Conservation (phyloP, 2,888 invertebrate genomes). For the Agriotes lineatus region DNA sequence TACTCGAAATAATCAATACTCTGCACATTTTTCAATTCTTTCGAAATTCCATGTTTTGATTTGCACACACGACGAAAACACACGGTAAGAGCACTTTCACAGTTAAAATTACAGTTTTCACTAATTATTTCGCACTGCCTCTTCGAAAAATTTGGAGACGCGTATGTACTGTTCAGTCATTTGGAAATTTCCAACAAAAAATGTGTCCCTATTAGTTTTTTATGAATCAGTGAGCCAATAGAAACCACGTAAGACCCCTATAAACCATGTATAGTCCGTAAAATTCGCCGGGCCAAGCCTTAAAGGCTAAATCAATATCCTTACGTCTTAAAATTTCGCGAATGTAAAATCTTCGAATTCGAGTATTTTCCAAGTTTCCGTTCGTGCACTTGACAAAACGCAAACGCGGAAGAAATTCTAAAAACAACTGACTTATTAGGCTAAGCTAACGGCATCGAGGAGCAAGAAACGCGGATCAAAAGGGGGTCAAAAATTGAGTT, state of each 20-base stretch:
- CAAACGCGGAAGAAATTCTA: conserved; percentile 45
- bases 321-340: conserved; percentile 65
- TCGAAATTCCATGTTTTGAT: conserved; percentile 54
- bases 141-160: conserved; percentile 65
- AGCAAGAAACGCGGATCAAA: conserved; percentile 62
- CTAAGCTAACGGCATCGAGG: conserved; percentile 63
- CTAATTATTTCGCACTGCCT: conserved; percentile 53
- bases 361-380: conserved; percentile 50
- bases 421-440: conserved; percentile 56
- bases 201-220: conserved; percentile 65
- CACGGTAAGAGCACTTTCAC: conserved; percentile 41
- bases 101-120: conserved; percentile 42
- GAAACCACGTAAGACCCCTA: conserved; percentile 67
- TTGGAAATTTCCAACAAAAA: conserved; percentile 75
- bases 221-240: conserved; percentile 68
- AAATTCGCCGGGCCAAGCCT: conserved; percentile 67
- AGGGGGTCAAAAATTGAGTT: conserved; percentile 65
- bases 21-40: conserved; percentile 54
- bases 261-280: conserved; percentile 67
- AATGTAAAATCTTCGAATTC: conserved; percentile 57
- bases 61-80: conserved; percentile 53
- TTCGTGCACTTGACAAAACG: conserved; percentile 43
- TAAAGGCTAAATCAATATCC: conserved; percentile 67
- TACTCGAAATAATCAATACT: conserved; percentile 64
- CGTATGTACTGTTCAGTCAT: conserved; percentile 69